These are phyloP conservation scores for Bubalus kerabau DNA, from an alignment of 2,113 vertebrate species.

Conservation along the genomic window DNA sequence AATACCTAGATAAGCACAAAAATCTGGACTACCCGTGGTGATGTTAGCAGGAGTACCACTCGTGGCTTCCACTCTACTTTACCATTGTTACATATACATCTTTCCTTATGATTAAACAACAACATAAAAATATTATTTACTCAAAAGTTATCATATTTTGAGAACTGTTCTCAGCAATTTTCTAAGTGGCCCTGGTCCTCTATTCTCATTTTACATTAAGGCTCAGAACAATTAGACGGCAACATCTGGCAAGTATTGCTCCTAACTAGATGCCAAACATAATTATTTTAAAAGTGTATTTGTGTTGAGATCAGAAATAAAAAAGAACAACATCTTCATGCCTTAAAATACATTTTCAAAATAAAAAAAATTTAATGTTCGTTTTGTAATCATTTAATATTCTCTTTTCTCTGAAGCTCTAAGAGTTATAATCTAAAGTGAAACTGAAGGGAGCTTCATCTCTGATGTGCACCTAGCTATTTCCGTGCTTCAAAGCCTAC, in stretches of 20 bases:
- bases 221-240: neutral
- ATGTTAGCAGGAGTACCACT: neutral
- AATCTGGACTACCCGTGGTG: neutral
- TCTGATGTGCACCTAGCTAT: constrained; percentile 62
- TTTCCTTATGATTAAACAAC: neutral
- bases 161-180: neutral
- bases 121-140: neutral
- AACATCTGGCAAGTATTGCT: constrained; percentile 15
- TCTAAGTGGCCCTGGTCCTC: neutral
- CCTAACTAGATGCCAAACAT: neutral
- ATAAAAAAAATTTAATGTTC: neutral
- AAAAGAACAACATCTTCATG: neutral
- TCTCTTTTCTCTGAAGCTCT: constrained; percentile 35
- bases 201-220: neutral
- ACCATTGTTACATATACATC: neutral
- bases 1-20: neutral
- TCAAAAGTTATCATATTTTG: neutral
- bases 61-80: neutral
- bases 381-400: constrained; percentile 12
- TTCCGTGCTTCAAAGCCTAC: constrained; percentile 72
- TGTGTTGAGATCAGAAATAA: neutral
- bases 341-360: neutral
- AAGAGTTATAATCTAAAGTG: constrained; percentile 53
- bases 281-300: neutral
- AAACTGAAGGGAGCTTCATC: constrained; percentile 30